Evolutionary conservation across 2,888 invertebrate genomes (phyloP).

Genomic region (Buathra laborator): DNA sequence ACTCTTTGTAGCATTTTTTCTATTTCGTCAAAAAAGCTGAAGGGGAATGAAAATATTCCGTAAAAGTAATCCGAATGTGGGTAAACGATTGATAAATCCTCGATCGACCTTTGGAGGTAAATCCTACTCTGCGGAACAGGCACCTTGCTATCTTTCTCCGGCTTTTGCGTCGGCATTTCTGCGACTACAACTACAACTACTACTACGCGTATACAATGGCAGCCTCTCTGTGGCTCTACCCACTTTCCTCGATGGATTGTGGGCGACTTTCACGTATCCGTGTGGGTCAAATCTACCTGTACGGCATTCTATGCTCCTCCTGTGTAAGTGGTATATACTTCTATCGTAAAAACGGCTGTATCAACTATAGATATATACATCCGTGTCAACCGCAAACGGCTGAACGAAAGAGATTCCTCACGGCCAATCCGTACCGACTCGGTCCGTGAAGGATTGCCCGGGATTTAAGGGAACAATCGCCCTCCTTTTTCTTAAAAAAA

Average conservation of each 20-base stretch:
- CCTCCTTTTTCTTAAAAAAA: conserved; percentile 5
- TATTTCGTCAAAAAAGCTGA: neutral
- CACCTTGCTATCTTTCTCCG: conserved; percentile 43
- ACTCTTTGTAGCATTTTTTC: neutral
- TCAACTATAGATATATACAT: neutral
- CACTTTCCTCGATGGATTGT: conserved; percentile 40
- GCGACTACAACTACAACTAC: conserved; percentile 5
- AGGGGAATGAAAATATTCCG: neutral
- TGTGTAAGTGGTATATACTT: conserved; percentile 3
- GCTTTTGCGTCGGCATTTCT: conserved; percentile 31
- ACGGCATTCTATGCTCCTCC: neutral
- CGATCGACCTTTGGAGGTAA: conserved; percentile 44
- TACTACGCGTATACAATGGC: conserved; percentile 2
- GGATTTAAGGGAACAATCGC: conserved; percentile 51
- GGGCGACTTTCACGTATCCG: conserved; percentile 50
- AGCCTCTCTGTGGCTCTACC: conserved; percentile 7
- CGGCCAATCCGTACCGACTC: conserved; percentile 4
- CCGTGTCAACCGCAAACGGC: neutral
- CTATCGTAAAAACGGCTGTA: neutral
- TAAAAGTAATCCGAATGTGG: conserved; percentile 14
- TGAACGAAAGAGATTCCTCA: conserved; percentile 13
- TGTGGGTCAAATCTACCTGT: conserved; percentile 42
- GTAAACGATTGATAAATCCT: conserved; percentile 49
- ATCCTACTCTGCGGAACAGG: conserved; percentile 22
- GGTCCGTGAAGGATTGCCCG: conserved; percentile 39